Percentiles rank a stretch among this genome's conserved stretches.
These are phyloP conservation scores for Danaus plexippus DNA, from an alignment of 1,140 invertebrate genomes.

Conservation along the genomic window DNA sequence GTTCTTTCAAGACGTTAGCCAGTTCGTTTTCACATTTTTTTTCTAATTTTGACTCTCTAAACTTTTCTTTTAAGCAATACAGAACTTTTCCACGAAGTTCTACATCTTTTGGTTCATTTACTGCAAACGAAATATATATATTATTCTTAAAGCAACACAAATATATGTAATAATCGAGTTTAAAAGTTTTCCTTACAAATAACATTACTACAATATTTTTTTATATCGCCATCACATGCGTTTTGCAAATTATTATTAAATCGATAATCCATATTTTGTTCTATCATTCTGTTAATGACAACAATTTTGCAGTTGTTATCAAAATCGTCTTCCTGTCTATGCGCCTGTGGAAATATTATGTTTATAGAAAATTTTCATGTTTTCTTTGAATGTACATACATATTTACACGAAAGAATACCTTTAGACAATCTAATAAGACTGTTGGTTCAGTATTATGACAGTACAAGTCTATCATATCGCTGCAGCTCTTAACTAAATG, in stretches of 20 bases:
- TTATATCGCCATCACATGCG: constrained; percentile 82
- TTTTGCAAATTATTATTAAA: constrained; percentile 91
- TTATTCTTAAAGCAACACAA: background rate
- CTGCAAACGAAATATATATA: constrained; percentile 33
- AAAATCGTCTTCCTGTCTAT: constrained; percentile 86
- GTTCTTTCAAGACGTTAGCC: constrained; percentile 85
- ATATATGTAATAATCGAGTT: constrained; percentile 7
- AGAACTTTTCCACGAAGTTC: constrained; percentile 79
- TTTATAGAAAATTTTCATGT: background rate
- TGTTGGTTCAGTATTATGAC: constrained; percentile 77
- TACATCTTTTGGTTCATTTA: constrained; percentile 69
- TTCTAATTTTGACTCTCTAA: constrained; percentile 80
- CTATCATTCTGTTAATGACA: constrained; percentile 90
- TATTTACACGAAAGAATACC: constrained; percentile 35
- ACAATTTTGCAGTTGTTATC: constrained; percentile 89
- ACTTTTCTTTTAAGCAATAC: constrained; percentile 83
- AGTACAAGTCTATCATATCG: constrained; percentile 87
- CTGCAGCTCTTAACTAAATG: constrained; percentile 86
- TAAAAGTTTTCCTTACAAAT: constrained; percentile 68
- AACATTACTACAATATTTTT: constrained; percentile 80
- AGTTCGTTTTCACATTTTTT: constrained; percentile 87
- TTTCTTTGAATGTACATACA: background rate
- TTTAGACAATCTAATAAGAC: constrained; percentile 83
- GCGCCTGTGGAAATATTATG: constrained; percentile 67
- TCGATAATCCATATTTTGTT: constrained; percentile 93